Base-by-base conservation (phyloP, 2,797 vertebrate species). In the Rhodeus uyekii region DNA sequence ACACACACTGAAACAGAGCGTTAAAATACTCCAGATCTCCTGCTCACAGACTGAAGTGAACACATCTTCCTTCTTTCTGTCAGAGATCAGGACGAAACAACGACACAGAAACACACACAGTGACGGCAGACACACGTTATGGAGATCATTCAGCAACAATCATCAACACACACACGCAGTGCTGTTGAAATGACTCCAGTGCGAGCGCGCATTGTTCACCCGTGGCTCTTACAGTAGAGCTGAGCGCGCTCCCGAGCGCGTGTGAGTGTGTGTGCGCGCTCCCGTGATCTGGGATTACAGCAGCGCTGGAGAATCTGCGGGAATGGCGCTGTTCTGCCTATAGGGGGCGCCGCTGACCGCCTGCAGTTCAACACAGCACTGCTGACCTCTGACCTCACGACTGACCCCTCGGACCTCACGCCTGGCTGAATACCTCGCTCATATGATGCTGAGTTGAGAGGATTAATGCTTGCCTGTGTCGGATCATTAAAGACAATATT, bases 61-160 rank as follows among this genome's bases (percentile, higher is more conserved):
- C 92, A 93, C 84, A 87, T 86, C 91, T 92, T 93, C 91, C 93
- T 93, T 92, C 93, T 93, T 90, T 93, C 90, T 91, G 88, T 92
- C 92, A 93, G 85, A 88, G 87, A 90, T 91, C 91, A 91, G 94
- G 92, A 93, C 93, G 93, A 94, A 92, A 94, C 91, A 92, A 93
- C 92, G 92, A 89, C 87, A 82, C 60, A 84, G n/a, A n/a, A n/a
- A n/a, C 50, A 53, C 79, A 77, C 86, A 78, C 84, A 84, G 89
- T 79, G 32, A 53, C 16, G 24, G 39, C 78, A 64, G 67, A 7
- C 24, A 60, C 58, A 60, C 27, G 7, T 29, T 7, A 6, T 16
- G 14, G 44, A 86, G 89, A 88, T 90, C 87, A 89, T 85, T 85
- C 89, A 88, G 87, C 86, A 87, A 88, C 84, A 76, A 76, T 58